A percentile compares a stretch with the other conserved stretches of the same genome.
phyloP scores from a whole-genome alignment of 2,888 invertebrate species.

The Volucella bombylans region DNA sequence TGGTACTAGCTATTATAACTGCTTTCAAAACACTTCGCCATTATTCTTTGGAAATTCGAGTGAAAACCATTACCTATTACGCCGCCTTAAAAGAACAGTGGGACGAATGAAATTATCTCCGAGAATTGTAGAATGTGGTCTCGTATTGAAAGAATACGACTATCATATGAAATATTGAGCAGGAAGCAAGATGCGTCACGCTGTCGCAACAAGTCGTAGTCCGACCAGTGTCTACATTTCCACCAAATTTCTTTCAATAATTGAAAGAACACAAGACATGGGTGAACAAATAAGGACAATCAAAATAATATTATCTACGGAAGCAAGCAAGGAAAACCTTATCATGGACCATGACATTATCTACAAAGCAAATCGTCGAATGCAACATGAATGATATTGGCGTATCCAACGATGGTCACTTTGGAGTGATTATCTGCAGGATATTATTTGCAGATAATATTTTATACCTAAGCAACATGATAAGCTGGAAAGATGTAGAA shows the following conservation, averaged over 20 bases:
- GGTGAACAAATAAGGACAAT: not conserved
- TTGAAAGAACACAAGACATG: not conserved
- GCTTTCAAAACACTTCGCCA: constrained; percentile 42
- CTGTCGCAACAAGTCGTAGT: too few relatives aligned
- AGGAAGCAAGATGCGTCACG: too few relatives aligned
- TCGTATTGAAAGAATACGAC: too few relatives aligned
- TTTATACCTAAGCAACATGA: constrained; percentile 2
- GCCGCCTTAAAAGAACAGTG: too few relatives aligned
- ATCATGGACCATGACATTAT: not conserved
- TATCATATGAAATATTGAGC: too few relatives aligned
- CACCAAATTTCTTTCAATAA: not conserved
- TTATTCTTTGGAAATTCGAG: constrained; percentile 28
- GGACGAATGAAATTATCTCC: too few relatives aligned
- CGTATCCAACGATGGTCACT: constrained; percentile 79
- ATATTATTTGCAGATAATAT: constrained; percentile 6
- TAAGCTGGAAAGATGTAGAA: not conserved
- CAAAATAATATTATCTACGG: not conserved
- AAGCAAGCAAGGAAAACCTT: constrained; percentile 7
- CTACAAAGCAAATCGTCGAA: constrained; percentile 48
- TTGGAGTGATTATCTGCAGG: constrained; percentile 65
- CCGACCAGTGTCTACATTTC: not conserved
- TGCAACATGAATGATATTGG: constrained; percentile 78
- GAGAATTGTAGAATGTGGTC: too few relatives aligned
- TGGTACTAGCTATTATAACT: constrained; percentile 40
- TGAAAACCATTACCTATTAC: constrained; percentile 47